Conservation (phyloP, 2,113 vertebrate genomes). For the Callipepla squamata region DNA sequence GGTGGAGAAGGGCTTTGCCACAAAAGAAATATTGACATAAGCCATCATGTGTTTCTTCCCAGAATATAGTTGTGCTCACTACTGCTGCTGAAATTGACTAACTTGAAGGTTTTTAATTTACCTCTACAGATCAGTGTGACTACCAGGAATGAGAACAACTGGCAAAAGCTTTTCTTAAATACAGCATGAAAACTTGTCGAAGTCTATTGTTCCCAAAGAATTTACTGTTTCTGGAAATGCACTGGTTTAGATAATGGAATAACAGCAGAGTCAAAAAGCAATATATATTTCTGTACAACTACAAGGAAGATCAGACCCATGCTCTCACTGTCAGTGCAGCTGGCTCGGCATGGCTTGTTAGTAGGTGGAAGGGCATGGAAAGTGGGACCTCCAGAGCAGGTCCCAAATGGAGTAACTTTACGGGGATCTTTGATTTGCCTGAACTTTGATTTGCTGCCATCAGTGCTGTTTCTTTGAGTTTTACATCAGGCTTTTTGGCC, state of each 20-base stretch:
- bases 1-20: conserved; percentile 56
- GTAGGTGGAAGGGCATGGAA: not conserved
- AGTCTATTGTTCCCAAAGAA: not conserved
- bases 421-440: not conserved
- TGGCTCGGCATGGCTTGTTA: not conserved
- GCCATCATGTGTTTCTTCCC: conserved; percentile 25
- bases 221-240: conserved; percentile 23
- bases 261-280: not conserved
- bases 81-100: not conserved
- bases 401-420: not conserved
- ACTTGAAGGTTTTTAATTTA: conserved; percentile 40
- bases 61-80: not conserved
- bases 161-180: not conserved
- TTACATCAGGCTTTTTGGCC: not conserved
- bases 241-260: conserved; percentile 9
- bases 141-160: not conserved
- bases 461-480: conserved; percentile 7
- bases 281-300: not conserved
- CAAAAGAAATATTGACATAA: conserved; percentile 64
- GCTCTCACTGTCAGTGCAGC: not conserved
- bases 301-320: not conserved
- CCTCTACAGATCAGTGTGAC: not conserved
- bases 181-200: not conserved
- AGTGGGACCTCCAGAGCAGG: not conserved
- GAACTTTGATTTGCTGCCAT: not conserved